Percentiles rank a stretch among this genome's conserved stretches.
phyloP scores from a whole-genome alignment of 35 echinoderm and acorn worm species.

The Diadema setosum region DNA sequence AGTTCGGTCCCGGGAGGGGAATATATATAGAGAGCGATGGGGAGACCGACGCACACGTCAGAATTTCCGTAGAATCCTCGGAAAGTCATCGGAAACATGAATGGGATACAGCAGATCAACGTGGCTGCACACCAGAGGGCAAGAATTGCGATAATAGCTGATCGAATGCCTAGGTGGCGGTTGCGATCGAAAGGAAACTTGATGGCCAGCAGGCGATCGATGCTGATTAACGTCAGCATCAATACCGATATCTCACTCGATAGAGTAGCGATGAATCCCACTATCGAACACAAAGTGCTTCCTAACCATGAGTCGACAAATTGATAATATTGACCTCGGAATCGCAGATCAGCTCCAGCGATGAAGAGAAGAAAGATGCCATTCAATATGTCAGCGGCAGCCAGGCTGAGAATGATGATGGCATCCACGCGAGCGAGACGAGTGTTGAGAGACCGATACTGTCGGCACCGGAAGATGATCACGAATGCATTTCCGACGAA shows the following conservation, averaged over 20 bases:
- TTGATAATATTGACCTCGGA: background rate
- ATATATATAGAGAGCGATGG: background rate
- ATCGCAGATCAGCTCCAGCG: background rate
- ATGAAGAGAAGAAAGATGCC: slow-evolving; percentile 57
- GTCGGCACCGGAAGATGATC: background rate
- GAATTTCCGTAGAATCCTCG: background rate
- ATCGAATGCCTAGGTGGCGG: background rate
- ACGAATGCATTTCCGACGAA: background rate
- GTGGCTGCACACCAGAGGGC: background rate
- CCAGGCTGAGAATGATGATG: slow-evolving; percentile 22
- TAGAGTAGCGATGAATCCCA: slow-evolving; percentile 2
- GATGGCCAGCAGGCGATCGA: slow-evolving; percentile 5
- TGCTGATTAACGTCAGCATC: slow-evolving; percentile 38
- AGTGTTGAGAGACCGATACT: background rate
- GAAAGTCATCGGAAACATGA: background rate
- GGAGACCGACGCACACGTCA: slow-evolving; percentile 28
- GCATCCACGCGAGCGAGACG: background rate
- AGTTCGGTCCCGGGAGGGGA: background rate
- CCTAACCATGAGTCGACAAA: background rate
- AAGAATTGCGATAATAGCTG: background rate
- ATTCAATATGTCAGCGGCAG: slow-evolving; percentile 18
- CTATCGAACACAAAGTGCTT: slow-evolving; percentile 6
- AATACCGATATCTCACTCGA: slow-evolving; percentile 46
- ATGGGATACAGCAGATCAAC: background rate
- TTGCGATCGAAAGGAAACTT: slow-evolving; percentile 18